Base-by-base conservation (phyloP, 2,113 vertebrate species). In the Coracopsis vasa region DNA sequence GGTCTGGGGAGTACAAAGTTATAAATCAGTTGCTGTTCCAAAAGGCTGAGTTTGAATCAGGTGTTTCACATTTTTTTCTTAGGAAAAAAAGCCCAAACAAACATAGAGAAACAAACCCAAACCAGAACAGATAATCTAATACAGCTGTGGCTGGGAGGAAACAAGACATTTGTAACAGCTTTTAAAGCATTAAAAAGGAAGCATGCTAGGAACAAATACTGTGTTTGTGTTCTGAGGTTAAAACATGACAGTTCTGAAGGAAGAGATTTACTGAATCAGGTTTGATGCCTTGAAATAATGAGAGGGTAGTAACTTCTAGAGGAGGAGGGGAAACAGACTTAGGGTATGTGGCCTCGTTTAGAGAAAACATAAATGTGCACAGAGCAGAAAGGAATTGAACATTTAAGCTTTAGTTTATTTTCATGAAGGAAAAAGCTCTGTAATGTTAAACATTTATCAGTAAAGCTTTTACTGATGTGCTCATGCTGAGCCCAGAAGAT, bases 181-280 rank as follows among this genome's bases (percentile, higher is more conserved):
- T 92, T 95, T 96, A 97, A 92, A 94, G 80, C 82, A 95, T 94
- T 96, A 96, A 88, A 94, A 97, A 84, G 69, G 65, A 89, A 96
- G 56, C 77, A 92, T 5, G 45, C 86, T 61, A 96, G 72, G 94
- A 96, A 88, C 92, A 96, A 96, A 96, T 86, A 93, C 69, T 79
- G 50, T 80, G 69, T 88, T 95, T 96, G 61, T 96, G 90, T 96
- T 96, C 88, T 86, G 83, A 96, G 95, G 95, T 94, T 95, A 88
- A 96, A 96, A 94, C 90, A 92, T 95, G 94, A 94, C 92, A 94
- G 72, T 64, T 93, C 69, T 96, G 92, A 96, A 93, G 79, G 69
- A 94, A 96, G 60, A 95, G 60, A 92, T 97, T 92, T 95, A 95
- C 86, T 78, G 80, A 93, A 83, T 90, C 88, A 86, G 65, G 69